These are phyloP conservation scores for Keiferia lycopersicella DNA, from an alignment of 2,888 invertebrate species.

Conservation along the genomic window DNA sequence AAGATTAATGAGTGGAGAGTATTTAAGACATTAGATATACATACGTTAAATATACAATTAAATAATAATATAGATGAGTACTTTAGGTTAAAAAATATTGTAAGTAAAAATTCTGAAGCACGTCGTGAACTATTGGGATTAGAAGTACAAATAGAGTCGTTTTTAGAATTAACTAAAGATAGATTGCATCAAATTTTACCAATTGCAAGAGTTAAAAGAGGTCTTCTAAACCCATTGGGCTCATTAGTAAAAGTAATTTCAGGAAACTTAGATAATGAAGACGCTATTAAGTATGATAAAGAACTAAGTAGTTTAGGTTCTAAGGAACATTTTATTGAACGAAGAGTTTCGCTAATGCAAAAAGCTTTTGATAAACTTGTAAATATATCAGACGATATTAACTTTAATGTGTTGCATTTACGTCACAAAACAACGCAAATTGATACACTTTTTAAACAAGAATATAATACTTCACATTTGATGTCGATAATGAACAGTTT, in stretches of 20 bases:
- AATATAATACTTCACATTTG: background rate
- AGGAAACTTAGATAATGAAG: conserved; percentile 24
- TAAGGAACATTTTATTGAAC: conserved; percentile 26
- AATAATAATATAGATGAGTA: conserved; percentile 2
- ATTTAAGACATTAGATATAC: background rate
- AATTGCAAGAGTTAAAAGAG: conserved; percentile 22
- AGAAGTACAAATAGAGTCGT: conserved; percentile 22
- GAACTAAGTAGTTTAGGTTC: conserved; percentile 25
- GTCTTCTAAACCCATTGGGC: conserved; percentile 26
- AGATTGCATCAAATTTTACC: background rate
- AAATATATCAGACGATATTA: conserved; percentile 28
- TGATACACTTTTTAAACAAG: too few species aligned
- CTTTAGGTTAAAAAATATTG: background rate
- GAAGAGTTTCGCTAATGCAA: conserved; percentile 26
- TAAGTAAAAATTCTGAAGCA: background rate
- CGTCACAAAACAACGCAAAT: conserved; percentile 21
- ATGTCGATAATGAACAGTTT: conserved; percentile 26
- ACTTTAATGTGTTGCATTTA: conserved; percentile 25
- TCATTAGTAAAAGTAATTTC: conserved; percentile 27
- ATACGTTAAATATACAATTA: background rate
- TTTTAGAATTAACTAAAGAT: conserved; percentile 22
- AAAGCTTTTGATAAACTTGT: conserved; percentile 18
- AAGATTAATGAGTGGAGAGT: too few species aligned
- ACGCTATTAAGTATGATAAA: conserved; percentile 21
- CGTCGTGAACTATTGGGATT: conserved; percentile 19